Evolutionary conservation across 2,797 vertebrate genomes (phyloP).

Genomic region (Avahi laniger): DNA sequence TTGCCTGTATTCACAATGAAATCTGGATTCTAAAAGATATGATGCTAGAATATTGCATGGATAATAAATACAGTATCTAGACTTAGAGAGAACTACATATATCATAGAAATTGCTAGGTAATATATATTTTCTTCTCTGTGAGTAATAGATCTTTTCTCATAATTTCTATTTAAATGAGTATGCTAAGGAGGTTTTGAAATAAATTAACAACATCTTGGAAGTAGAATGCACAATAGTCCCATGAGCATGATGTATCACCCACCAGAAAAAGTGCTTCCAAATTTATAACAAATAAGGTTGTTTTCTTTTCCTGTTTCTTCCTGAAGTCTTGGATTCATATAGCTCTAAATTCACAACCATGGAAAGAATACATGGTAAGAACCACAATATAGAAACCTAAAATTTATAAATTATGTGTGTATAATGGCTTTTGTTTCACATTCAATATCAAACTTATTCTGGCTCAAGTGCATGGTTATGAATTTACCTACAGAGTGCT

Average conservation of each 20-base stretch:
- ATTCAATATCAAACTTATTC: conserved; percentile 14
- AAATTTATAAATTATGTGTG: neutral
- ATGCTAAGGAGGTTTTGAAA: conserved; percentile 50
- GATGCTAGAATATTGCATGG: neutral
- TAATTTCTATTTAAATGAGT: conserved; percentile 58
- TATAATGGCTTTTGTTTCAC: neutral
- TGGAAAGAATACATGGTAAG: neutral
- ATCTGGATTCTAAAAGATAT: conserved; percentile 17
- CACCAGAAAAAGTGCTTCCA: neutral
- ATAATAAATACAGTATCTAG: neutral
- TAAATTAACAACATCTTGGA: conserved; percentile 52
- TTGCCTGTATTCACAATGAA: conserved; percentile 40
- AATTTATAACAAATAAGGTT: neutral
- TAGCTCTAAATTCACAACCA: conserved; percentile 30
- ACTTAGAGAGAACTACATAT: neutral
- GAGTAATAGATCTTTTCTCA: conserved; percentile 1
- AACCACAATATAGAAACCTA: neutral
- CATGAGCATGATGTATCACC: conserved; percentile 9
- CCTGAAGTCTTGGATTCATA: conserved; percentile 39
- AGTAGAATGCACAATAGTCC: conserved; percentile 28
- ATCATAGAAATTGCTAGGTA: neutral
- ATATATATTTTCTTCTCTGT: neutral
- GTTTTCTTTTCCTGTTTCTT: neutral
- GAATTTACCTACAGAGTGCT: conserved; percentile 4
- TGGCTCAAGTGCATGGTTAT: neutral